Conservation (phyloP, 2,797 vertebrate species). For the Helicolenus hilgendorfi region DNA sequence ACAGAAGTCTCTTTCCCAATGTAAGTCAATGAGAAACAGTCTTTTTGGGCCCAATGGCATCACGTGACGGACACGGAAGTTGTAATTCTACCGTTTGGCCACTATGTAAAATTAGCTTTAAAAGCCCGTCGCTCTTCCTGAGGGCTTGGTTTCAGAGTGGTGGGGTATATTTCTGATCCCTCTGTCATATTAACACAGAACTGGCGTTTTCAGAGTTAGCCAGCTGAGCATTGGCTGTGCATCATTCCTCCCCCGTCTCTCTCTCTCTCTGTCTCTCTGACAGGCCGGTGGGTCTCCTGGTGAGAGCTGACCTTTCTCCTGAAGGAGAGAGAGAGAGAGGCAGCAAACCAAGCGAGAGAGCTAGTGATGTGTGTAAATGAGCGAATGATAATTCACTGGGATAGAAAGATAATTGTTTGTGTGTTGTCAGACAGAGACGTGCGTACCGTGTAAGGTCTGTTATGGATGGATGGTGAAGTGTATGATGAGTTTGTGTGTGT, state of each 20-base stretch:
- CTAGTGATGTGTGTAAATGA: slow-evolving; percentile 70
- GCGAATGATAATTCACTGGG: slow-evolving; percentile 70
- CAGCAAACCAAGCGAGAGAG: slow-evolving; percentile 58
- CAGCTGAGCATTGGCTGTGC: slow-evolving; percentile 6
- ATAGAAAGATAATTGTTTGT: slow-evolving; percentile 51
- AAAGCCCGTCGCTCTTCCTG: too few relatives aligned
- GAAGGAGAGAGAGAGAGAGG: slow-evolving; percentile 59
- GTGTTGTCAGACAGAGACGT: slow-evolving; percentile 49
- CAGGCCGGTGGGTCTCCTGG: slow-evolving; percentile 77
- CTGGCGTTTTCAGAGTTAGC: slow-evolving; percentile 40
- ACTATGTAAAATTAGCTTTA: too few relatives aligned
- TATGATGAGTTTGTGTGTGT: slow-evolving; percentile 1
- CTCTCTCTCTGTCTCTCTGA: slow-evolving; percentile 38
- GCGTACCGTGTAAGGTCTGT: not conserved
- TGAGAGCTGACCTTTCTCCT: slow-evolving; percentile 87
- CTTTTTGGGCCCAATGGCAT: too few relatives aligned
- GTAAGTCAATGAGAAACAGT: too few relatives aligned
- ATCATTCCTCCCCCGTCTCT: slow-evolving; percentile 51
- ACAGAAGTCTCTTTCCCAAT: too few relatives aligned
- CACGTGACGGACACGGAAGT: too few relatives aligned
- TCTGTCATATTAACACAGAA: not conserved
- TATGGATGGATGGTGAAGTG: not conserved
- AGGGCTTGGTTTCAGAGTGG: not conserved
- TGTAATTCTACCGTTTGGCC: too few relatives aligned
- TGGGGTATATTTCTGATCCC: not conserved